These are phyloP conservation scores for Mormyrus hasselquistii DNA, from an alignment of 2,797 vertebrate species.

Conservation along the genomic window DNA sequence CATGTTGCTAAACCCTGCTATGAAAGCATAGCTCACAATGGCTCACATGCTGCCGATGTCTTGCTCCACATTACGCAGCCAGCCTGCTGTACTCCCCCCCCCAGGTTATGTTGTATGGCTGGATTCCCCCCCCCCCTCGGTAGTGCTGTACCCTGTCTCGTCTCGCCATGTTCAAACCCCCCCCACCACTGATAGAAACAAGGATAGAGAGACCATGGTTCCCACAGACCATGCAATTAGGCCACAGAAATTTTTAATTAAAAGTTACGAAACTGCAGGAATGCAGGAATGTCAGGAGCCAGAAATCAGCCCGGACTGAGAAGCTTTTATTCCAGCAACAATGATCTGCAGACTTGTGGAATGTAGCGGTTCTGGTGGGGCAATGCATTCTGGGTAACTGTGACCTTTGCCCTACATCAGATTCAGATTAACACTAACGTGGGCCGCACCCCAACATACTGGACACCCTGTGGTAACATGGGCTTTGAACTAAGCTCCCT, in stretches of 20 bases:
- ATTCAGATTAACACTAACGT: not conserved
- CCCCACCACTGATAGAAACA: not conserved
- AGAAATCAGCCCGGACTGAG: not conserved
- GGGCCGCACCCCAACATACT: not conserved
- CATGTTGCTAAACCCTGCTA: not conserved
- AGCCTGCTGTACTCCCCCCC: not conserved
- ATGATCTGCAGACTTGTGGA: not conserved
- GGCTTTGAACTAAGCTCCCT: not conserved
- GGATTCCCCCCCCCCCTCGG: not conserved
- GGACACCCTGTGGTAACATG: not conserved
- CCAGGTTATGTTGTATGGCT: not conserved
- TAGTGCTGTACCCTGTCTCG: not conserved
- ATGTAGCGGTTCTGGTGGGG: not conserved
- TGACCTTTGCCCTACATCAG: not conserved
- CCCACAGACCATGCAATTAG: not conserved
- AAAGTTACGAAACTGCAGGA: not conserved
- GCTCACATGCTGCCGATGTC: not conserved
- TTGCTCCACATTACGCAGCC: not conserved
- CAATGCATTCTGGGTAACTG: not conserved
- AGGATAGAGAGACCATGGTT: not conserved
- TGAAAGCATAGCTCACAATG: not conserved
- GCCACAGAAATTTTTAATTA: not conserved
- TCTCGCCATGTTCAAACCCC: not conserved
- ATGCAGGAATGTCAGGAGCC: not conserved
- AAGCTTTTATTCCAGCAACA: not conserved